Conservation (phyloP, 2,113 vertebrate genomes). For the Rhabdornis inornatus region DNA sequence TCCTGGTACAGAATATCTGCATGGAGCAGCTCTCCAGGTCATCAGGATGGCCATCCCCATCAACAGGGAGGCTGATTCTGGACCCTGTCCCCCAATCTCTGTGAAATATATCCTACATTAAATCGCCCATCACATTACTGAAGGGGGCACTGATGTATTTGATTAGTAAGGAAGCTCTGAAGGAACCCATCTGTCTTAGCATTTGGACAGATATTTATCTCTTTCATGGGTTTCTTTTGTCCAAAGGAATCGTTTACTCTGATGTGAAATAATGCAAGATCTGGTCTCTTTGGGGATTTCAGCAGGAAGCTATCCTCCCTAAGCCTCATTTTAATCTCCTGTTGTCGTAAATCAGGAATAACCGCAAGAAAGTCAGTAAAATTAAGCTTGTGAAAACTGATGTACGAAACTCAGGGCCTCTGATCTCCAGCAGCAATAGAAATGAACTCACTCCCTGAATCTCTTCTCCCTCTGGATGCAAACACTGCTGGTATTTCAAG, state of each 20-base stretch:
- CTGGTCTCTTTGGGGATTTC: slow-evolving; percentile 17
- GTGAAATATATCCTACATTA: not conserved
- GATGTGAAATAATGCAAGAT: slow-evolving; percentile 43
- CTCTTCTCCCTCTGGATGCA: not conserved
- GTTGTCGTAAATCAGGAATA: slow-evolving; percentile 36
- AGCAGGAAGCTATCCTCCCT: slow-evolving; percentile 31
- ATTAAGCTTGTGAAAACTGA: slow-evolving; percentile 14
- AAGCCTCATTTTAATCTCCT: slow-evolving; percentile 38
- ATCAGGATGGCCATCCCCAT: not conserved
- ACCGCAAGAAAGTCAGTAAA: slow-evolving; percentile 28
- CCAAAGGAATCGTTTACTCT: slow-evolving; percentile 14
- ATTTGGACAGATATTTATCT: slow-evolving; percentile 36
- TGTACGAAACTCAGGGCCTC: not conserved
- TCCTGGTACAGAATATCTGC: not conserved
- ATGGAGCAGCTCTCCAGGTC: not conserved
- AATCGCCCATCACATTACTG: not conserved
- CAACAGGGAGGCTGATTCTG: not conserved
- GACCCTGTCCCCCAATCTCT: not conserved
- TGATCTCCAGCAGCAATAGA: not conserved
- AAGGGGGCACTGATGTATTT: slow-evolving; percentile 49
- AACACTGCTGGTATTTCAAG: not conserved
- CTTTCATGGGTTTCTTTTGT: slow-evolving; percentile 50
- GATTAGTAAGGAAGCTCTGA: slow-evolving; percentile 26
- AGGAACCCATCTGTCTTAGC: slow-evolving; percentile 29
- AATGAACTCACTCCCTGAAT: not conserved